Percentiles rank a stretch among this genome's conserved stretches.
Conservation (phyloP, 2,113 vertebrate genomes). For the Tauraco erythrolophus region DNA sequence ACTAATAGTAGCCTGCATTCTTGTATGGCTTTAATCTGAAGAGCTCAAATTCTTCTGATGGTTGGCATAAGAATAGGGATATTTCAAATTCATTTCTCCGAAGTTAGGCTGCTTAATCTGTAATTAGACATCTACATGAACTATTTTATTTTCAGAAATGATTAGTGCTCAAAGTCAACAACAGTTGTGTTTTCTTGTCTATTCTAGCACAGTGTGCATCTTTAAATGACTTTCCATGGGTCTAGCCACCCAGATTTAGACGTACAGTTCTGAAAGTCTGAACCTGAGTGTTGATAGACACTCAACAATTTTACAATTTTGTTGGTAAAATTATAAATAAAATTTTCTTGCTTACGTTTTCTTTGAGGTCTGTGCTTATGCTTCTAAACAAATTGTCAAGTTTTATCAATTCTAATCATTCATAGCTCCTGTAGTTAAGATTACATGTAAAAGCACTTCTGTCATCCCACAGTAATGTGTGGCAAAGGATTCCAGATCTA, state of each 20-base stretch:
- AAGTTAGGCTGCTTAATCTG: neutral
- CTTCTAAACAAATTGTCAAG: neutral
- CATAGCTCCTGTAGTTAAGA: neutral
- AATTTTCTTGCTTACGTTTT: neutral
- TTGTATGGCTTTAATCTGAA: neutral
- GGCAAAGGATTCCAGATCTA: neutral
- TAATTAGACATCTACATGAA: neutral
- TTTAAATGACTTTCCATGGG: neutral
- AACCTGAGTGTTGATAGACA: neutral
- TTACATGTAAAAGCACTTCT: neutral
- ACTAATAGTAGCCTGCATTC: neutral
- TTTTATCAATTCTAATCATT: neutral
- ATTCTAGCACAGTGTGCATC: neutral
- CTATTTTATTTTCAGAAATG: neutral
- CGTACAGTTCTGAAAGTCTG: neutral
- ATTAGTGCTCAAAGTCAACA: accelerated
- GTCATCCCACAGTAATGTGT: accelerated
- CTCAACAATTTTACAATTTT: no score
- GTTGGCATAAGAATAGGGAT: neutral
- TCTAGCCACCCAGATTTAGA: neutral
- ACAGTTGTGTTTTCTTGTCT: neutral
- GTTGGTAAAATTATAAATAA: neutral
- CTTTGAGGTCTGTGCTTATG: neutral
- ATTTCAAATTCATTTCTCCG: neutral
- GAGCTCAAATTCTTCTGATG: neutral